Percentiles rank a stretch among this genome's conserved stretches.
Conservation (phyloP, 2,113 vertebrate species). For the Recurvirostra avosetta region DNA sequence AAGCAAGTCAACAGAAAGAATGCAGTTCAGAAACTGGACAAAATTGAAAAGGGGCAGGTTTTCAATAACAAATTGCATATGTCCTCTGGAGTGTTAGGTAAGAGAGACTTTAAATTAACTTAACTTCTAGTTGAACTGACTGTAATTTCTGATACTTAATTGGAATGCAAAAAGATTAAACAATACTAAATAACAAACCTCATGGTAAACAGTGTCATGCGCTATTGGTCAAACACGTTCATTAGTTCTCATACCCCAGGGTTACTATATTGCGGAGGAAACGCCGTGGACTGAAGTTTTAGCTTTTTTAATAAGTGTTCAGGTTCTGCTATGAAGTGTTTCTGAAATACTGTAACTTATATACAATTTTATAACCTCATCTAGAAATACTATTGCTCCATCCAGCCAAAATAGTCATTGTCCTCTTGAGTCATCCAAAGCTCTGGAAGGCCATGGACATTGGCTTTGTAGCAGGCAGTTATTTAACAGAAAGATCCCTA, state of each 20-base stretch:
- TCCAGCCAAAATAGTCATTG: not conserved
- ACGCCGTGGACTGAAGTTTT: not conserved
- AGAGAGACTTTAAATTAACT: slow-evolving; percentile 32
- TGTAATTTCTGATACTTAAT: not conserved
- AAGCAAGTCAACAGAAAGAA: not conserved
- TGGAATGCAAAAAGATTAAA: slow-evolving; percentile 12
- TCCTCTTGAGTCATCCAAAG: not conserved
- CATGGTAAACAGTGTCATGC: not conserved
- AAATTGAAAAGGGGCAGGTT: not conserved
- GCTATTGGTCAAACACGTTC: not conserved
- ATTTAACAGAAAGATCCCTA: not conserved
- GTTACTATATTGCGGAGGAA: not conserved
- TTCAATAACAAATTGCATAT: not conserved
- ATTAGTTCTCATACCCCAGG: not conserved
- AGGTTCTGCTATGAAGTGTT: not conserved
- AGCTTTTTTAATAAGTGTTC: not conserved
- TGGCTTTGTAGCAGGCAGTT: not conserved
- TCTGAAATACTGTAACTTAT: not conserved
- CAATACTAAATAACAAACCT: slow-evolving; percentile 1
- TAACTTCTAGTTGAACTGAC: slow-evolving; percentile 24
- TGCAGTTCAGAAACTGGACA: not conserved
- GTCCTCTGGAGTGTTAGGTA: not conserved
- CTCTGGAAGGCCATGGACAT: not conserved
- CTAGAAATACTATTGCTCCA: not conserved
- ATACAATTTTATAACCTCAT: not conserved